Conservation (phyloP, 2,113 vertebrate species). For the Delphinapterus leucas region DNA sequence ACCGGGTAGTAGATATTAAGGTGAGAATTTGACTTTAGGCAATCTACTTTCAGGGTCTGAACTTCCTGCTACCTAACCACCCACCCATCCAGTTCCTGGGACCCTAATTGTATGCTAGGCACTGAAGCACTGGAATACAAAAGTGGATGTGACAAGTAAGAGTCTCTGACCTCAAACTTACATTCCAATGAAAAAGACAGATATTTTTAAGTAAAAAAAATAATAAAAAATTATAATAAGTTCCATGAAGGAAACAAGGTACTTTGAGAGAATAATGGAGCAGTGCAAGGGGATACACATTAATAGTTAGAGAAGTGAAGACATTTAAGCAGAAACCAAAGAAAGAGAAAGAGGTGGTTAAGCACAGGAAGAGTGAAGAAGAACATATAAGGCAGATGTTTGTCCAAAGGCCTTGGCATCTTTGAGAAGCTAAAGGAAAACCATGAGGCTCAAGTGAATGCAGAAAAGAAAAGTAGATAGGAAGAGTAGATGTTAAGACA, state of each 20-base stretch:
- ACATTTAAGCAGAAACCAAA: not conserved
- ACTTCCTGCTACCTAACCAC: not conserved
- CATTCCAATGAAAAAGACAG: not conserved
- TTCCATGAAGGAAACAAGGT: not conserved
- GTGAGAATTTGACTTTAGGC: not conserved
- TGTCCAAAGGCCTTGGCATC: not conserved
- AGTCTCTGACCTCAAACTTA: not conserved
- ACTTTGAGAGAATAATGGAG: not conserved
- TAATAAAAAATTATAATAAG: not conserved
- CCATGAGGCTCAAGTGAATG: not conserved
- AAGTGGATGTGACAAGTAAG: not conserved
- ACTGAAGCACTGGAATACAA: not conserved
- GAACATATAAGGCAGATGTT: not conserved
- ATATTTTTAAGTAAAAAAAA: not conserved
- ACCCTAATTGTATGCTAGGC: not conserved
- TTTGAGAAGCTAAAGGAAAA: not conserved
- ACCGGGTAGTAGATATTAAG: not conserved
- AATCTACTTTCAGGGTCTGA: not conserved
- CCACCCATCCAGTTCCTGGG: not conserved
- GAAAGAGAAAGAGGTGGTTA: not conserved
- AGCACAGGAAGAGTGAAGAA: not conserved
- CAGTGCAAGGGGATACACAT: not conserved
- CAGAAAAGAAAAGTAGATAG: not conserved
- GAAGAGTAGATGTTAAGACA: no score
- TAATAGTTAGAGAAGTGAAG: not conserved